Evolutionary conservation across 2,888 invertebrate species (phyloP).

Genomic region (Aradus depressus): DNA sequence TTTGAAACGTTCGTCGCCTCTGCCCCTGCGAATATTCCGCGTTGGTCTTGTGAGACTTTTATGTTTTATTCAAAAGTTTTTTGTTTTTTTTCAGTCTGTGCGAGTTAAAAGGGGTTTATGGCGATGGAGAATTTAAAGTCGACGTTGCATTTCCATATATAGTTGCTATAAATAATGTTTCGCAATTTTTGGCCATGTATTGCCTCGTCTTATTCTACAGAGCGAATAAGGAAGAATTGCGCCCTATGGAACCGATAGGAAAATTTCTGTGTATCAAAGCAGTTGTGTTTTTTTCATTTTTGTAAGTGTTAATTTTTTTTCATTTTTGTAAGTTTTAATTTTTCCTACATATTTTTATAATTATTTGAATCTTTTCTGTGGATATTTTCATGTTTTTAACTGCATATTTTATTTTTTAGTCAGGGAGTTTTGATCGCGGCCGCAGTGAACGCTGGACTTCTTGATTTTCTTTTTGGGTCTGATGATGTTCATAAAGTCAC

Average conservation of each 20-base stretch:
- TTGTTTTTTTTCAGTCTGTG: conserved; percentile 55
- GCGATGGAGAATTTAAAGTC: conserved; percentile 80
- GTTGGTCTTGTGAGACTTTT: no score
- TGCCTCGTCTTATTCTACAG: conserved; percentile 87
- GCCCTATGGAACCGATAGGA: conserved; percentile 85
- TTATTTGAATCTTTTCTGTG: not conserved
- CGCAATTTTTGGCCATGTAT: conserved; percentile 94
- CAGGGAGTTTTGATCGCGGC: conserved; percentile 84
- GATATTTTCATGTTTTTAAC: conserved; percentile 8
- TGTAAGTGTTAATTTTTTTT: conserved; percentile 54
- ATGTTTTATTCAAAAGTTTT: not conserved
- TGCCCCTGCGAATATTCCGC: no score
- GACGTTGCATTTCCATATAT: conserved; percentile 83
- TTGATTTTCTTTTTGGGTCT: conserved; percentile 62
- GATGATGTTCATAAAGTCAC: conserved; percentile 54
- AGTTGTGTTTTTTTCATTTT: conserved; percentile 95
- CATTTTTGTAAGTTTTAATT: conserved; percentile 16
- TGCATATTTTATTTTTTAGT: conserved; percentile 44
- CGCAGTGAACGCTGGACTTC: conserved; percentile 69
- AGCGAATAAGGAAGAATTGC: conserved; percentile 74
- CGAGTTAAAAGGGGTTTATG: conserved; percentile 72
- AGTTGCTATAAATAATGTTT: conserved; percentile 75
- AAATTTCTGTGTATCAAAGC: conserved; percentile 96
- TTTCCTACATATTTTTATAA: conserved; percentile 3
- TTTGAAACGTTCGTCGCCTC: no score